These are phyloP conservation scores for Diadophis punctatus DNA, from an alignment of 2,113 vertebrate species.

Conservation along the genomic window DNA sequence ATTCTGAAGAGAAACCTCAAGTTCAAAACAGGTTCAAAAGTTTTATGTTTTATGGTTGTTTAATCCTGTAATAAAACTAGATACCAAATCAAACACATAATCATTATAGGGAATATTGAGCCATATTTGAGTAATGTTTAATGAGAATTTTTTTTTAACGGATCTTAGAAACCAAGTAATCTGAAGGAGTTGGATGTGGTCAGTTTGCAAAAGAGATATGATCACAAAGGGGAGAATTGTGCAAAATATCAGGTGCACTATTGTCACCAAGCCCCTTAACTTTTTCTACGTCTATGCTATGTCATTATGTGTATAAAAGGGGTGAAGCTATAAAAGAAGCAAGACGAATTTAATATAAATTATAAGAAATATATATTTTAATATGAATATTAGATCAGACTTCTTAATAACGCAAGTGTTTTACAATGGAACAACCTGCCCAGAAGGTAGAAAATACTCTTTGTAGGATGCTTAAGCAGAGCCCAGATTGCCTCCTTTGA, in stretches of 20 bases:
- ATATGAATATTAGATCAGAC: background rate
- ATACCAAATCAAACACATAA: background rate
- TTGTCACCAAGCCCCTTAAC: background rate
- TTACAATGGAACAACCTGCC: background rate
- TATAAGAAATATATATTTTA: background rate
- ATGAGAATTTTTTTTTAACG: no score
- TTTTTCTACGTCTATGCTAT: background rate
- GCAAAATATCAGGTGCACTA: background rate
- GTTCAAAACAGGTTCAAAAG: background rate
- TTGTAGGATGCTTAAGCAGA: background rate
- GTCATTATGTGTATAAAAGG: background rate
- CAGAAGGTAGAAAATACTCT: background rate
- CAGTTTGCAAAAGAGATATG: background rate
- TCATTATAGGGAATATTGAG: background rate
- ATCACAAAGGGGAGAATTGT: background rate
- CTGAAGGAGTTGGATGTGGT: background rate
- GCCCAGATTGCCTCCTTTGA: background rate
- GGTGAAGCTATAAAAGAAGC: background rate
- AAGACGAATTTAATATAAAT: background rate
- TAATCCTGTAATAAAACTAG: background rate
- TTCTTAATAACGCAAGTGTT: background rate
- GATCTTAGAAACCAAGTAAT: background rate
- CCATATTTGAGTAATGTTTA: background rate
- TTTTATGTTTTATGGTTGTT: background rate
- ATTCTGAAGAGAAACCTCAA: background rate